Base-by-base conservation (phyloP, 1,140 invertebrate species). In the Portunus trituberculatus region DNA sequence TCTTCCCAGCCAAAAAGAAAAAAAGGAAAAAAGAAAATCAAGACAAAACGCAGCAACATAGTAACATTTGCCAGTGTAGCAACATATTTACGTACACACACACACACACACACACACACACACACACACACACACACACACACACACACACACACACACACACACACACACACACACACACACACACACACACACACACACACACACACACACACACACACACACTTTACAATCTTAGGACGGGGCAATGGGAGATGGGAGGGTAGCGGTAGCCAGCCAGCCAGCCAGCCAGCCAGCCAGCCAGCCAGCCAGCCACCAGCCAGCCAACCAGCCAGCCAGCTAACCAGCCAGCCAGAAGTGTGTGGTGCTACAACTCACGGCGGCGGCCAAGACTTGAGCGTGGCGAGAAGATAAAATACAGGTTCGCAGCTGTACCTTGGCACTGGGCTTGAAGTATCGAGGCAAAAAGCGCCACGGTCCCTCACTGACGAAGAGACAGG, bases 371-470 rank as follows among this genome's bases (percentile, higher is more conserved):
- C 46, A 67, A 52, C 39, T 48, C 92, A 28, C 32, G 45, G 67
- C 48, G 82, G 25, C 45, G 76, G 92, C 92, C 92, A 93, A 93
- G 82, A 93, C 59, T 31, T 28, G 67, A 48, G 92, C 92, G 48
- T n/a, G 76, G 82, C 92, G 82, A 93, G 92, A 83, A 93, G 82
- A 87, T 93, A 86, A 93, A 93, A 86, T 83, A 93, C 82, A 86
- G 29, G 45, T 93, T 83, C n/a, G 39, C 82, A 82, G 32, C 76
- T 84, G 91, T 93, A 93, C 82, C 92, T 93, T 93, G 92, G 92
- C 92, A 93, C 32, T 20, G 92, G 92, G 31, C 83, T 86, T 93
- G 92, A 86, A 48, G 92, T 45, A 86, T 93, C 76, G 52, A 76
- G 29, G 83, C 28, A 93, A 93, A 86, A 93, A 86, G 67, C 39